Percentiles rank a stretch among this genome's conserved stretches.
These are phyloP conservation scores for Damaliscus lunatus DNA, from an alignment of 2,113 vertebrate genomes.

Conservation along the genomic window DNA sequence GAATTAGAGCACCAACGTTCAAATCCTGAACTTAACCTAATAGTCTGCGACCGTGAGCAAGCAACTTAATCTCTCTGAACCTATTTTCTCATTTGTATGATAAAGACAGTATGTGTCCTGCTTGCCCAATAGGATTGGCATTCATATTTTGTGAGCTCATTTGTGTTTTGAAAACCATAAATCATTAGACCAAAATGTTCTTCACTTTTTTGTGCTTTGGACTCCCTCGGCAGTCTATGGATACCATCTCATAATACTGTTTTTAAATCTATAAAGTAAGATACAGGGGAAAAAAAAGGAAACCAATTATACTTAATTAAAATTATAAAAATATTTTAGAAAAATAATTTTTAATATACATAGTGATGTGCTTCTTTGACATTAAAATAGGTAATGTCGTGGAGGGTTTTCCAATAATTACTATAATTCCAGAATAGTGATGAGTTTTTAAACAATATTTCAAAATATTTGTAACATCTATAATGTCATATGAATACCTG, in stretches of 20 bases:
- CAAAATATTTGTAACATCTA: background rate
- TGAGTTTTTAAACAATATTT: background rate
- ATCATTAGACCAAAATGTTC: background rate
- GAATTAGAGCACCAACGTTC: background rate
- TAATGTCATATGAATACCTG: background rate
- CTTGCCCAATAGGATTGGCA: background rate
- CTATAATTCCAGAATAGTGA: background rate
- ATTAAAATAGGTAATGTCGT: background rate
- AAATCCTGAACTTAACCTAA: background rate
- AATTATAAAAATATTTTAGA: background rate
- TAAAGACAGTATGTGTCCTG: background rate
- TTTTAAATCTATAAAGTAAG: conserved; percentile 18
- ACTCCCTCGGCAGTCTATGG: background rate
- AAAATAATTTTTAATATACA: background rate
- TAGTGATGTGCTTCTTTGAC: background rate
- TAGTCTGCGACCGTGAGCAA: background rate
- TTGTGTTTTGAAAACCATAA: conserved; percentile 2
- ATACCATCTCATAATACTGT: background rate
- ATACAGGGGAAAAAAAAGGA: background rate
- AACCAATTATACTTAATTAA: background rate
- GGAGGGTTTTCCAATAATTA: background rate
- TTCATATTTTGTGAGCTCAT: background rate
- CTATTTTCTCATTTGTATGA: background rate
- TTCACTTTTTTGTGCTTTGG: background rate
- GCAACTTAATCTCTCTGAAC: background rate